Percentiles rank a stretch among this genome's conserved stretches.
phyloP scores from a whole-genome alignment of 2,797 vertebrate species.

The Bradypodion ventrale region DNA sequence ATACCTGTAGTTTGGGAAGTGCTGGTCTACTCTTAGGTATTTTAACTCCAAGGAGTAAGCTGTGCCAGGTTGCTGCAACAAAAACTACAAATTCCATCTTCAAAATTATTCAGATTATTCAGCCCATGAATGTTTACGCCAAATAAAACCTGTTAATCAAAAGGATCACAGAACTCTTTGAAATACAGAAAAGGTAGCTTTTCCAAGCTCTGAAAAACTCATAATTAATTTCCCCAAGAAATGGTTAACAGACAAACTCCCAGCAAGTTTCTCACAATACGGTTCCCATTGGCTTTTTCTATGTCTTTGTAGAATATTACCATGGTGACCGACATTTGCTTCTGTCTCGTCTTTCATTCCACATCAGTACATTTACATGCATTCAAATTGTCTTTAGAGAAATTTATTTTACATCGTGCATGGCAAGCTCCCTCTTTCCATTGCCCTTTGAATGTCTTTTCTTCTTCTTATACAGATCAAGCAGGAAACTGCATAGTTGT shows the following conservation, averaged over 20 bases:
- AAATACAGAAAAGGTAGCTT: background rate
- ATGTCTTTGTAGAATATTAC: background rate
- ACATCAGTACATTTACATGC: too few species aligned
- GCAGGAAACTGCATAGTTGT: background rate
- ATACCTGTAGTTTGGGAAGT: too few species aligned
- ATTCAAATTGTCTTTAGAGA: background rate
- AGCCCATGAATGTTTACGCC: too few species aligned
- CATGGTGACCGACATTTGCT: background rate
- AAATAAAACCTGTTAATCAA: too few species aligned
- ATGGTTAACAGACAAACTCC: background rate
- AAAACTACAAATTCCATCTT: too few species aligned
- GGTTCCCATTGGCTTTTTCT: background rate
- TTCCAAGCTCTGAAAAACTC: background rate
- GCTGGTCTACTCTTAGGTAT: too few species aligned
- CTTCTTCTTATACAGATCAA: background rate
- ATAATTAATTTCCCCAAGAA: background rate
- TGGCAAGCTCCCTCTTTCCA: too few species aligned
- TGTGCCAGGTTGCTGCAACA: too few species aligned
- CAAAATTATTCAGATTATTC: too few species aligned
- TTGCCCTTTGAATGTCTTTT: background rate
- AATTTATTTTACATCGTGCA: background rate
- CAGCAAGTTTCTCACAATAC: background rate
- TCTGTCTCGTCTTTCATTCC: background rate
- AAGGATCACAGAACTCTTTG: too few species aligned
- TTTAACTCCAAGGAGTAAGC: too few species aligned